Evolutionary conservation across 2,888 invertebrate species (phyloP), one percentile per base, ranked within the genome.

Genomic region (Chironomus tentans): DNA sequence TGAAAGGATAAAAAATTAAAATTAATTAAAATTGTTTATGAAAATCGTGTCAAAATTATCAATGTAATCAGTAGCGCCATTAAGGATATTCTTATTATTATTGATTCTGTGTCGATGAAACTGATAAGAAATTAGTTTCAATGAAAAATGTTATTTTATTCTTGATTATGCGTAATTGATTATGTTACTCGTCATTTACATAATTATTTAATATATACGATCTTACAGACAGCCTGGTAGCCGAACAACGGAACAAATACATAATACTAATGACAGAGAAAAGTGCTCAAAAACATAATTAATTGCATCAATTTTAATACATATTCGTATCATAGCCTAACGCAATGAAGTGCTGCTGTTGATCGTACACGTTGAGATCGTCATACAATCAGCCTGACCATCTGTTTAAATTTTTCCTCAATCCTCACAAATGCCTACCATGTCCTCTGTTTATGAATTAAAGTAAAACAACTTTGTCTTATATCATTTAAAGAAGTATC

Each of bases 1-100:
- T n/a, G n/a, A 18, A 28, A 38, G 38, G 38, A 38, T 24, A 47
- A 74, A 68, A 73, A 48, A 62, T 13, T 15, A 62, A 22, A 62
- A n/a, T 46, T 56, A 73, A 62, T 73, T 22, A 56, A 56, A 71
- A 71, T 71, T 71, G 21, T 12, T 71, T 50, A 56, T 71, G 50
- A 71, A n/a, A n/a, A n/a, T 73, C 46, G 73, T 73, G 73, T 73
- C 73, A 73, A 28, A 73, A 73, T 73, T 50, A 73, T 62, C 38
- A 65, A 50, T 65, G 73, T 21, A 73, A 73, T 73, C 73, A 73
- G 62, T 73, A 28, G 28, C 28, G 28, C 62, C 46, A 73, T 73
- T 73, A 62, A 62, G 61, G 18, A 22, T 46, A 38, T 65, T 65
- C 24, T 65, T 65, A 65, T 65, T 65, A 22, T 65, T 22, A 22